Evolutionary conservation across 64 coral and sea anemone genomes (phyloP).

Genomic region (Montipora foliosa): DNA sequence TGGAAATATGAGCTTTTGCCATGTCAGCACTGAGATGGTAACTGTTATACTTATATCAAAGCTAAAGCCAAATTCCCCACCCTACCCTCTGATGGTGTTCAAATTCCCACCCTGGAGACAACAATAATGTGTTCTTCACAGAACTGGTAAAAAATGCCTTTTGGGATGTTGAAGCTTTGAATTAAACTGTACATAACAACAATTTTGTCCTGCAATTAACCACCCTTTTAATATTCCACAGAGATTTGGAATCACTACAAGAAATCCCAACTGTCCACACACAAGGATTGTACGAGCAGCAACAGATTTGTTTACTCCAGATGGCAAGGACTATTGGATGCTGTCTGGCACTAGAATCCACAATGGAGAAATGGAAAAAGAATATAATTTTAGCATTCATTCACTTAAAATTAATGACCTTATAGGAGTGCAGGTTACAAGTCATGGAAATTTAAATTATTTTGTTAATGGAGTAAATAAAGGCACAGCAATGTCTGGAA

Average conservation of each 20-base stretch:
- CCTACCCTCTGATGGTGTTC: too few relatives aligned
- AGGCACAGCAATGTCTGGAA: constrained; percentile 80
- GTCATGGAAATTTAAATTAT: constrained; percentile 83
- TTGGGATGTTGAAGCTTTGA: too few relatives aligned
- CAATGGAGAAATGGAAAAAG: constrained; percentile 95
- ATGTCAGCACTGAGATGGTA: too few relatives aligned
- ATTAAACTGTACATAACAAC: too few relatives aligned
- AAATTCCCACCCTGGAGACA: too few relatives aligned
- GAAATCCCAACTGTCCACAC: constrained; percentile 85
- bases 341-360: constrained; percentile 91
- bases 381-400: constrained; percentile 94
- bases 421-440: constrained; percentile 86
- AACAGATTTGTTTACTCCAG: constrained; percentile 93
- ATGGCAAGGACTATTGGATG: constrained; percentile 93
- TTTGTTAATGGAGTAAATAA: constrained; percentile 86
- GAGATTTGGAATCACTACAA: constrained; percentile 94
- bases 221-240: background rate
- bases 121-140: too few relatives aligned
- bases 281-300: constrained; percentile 84
- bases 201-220: too few relatives aligned
- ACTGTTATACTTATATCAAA: too few relatives aligned
- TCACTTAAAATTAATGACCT: constrained; percentile 81
- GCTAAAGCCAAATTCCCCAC: too few relatives aligned
- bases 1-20: too few relatives aligned
- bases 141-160: too few relatives aligned